Percentiles rank a stretch among this genome's conserved stretches.
Evolutionary conservation across 2,797 vertebrate species (phyloP).

Genomic region (Champsocephalus esox): DNA sequence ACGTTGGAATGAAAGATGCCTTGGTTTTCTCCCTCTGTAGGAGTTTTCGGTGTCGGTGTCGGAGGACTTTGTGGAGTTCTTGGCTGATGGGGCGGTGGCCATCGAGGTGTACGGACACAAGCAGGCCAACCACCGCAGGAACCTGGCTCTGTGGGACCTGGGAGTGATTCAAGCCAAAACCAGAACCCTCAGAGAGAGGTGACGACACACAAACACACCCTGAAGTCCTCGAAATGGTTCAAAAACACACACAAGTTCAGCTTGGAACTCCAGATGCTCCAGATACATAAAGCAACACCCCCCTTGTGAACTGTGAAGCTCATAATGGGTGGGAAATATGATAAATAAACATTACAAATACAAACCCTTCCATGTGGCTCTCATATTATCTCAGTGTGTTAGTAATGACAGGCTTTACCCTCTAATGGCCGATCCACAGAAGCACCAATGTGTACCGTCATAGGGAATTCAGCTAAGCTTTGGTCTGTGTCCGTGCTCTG

Average conservation of each 20-base stretch:
- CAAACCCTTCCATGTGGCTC: no score
- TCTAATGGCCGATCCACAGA: neutral
- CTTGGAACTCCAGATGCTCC: no score
- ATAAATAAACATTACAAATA: no score
- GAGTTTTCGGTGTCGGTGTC: constrained; percentile 90
- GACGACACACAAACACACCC: neutral
- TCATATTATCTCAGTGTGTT: no score
- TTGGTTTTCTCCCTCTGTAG: constrained; percentile 64
- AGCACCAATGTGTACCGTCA: neutral
- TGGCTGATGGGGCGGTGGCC: constrained; percentile 92
- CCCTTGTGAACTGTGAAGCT: no score
- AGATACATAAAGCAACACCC: no score
- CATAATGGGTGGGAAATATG: no score
- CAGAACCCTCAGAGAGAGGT: constrained; percentile 95
- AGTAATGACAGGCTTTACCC: no score
- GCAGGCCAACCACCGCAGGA: constrained; percentile 90
- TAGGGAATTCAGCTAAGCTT: neutral
- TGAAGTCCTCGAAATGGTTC: no score
- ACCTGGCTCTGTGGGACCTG: constrained; percentile 94
- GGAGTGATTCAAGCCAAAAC: constrained; percentile 98
- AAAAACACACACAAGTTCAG: no score
- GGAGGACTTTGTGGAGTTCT: constrained; percentile 94
- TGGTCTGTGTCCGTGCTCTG: neutral
- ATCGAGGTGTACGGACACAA: constrained; percentile 96
- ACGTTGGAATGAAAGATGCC: neutral